Evolutionary conservation across 2,113 vertebrate genomes (phyloP).

Genomic region (Crotophaga sulcirostris): DNA sequence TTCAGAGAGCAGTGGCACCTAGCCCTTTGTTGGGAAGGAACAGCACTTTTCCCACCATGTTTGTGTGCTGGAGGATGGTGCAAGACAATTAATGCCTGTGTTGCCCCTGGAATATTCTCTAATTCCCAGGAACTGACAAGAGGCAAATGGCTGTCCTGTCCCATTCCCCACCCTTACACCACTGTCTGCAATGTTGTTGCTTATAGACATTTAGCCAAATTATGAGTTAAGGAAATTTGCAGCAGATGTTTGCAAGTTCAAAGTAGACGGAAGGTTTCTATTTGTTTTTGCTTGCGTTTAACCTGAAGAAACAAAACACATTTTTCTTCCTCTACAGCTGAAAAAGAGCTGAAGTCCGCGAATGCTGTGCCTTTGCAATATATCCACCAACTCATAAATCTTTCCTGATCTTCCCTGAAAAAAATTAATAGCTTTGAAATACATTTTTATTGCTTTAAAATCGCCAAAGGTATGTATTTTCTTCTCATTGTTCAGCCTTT

Average conservation of each 20-base stretch:
- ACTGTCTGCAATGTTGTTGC: not conserved
- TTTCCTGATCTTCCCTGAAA: not conserved
- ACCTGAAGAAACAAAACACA: not conserved
- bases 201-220: not conserved
- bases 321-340: not conserved
- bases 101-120: not conserved
- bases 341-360: not conserved
- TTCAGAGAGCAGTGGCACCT: not conserved
- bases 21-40: not conserved
- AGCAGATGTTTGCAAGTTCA: not conserved
- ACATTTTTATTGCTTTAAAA: not conserved
- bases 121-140: not conserved
- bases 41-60: not conserved
- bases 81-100: not conserved
- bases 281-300: not conserved
- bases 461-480: not conserved
- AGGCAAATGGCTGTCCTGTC: not conserved
- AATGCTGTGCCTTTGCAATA: not conserved
- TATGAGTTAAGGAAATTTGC: not conserved
- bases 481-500: not conserved
- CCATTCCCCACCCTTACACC: fast-evolving
- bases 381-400: not conserved
- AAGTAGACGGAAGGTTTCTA: not conserved
- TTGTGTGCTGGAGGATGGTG: fast-evolving
- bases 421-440: not conserved